These are phyloP conservation scores for Myotis lucifugus DNA, from an alignment of 2,113 vertebrate genomes.

Conservation along the genomic window DNA sequence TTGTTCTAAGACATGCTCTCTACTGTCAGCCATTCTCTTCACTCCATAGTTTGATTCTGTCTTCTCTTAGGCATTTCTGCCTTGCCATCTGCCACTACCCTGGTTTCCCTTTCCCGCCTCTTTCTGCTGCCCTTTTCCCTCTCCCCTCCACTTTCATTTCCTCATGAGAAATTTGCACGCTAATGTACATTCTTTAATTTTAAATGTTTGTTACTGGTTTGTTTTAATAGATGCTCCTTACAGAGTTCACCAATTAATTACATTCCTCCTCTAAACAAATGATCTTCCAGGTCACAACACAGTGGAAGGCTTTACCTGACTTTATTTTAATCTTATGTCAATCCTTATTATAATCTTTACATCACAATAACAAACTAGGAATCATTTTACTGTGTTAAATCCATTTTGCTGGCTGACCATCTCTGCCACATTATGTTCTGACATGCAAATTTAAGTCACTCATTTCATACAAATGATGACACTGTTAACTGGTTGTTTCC, in stretches of 20 bases:
- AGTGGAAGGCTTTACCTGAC: neutral
- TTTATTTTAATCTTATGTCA: conserved; percentile 21
- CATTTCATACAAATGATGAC: neutral
- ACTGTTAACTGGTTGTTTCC: neutral
- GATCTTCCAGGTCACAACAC: neutral
- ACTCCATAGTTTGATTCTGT: neutral
- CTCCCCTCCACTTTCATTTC: neutral
- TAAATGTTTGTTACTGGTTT: neutral
- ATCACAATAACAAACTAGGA: neutral
- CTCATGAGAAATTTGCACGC: neutral
- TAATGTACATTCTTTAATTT: neutral
- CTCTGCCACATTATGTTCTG: neutral
- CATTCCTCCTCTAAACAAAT: neutral
- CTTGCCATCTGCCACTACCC: fast-evolving
- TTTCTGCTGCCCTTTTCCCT: neutral
- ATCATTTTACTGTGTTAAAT: neutral
- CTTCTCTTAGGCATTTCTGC: neutral
- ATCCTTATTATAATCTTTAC: neutral
- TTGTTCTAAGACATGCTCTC: neutral
- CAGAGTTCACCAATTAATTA: neutral
- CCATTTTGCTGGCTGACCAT: neutral
- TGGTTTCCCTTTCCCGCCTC: fast-evolving
- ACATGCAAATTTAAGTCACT: neutral
- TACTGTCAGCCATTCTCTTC: neutral
- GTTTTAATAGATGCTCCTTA: neutral